Evolutionary conservation across 1,140 invertebrate genomes (phyloP), one percentile per base, ranked within the genome.

Genomic region (Bombus sylvicola): DNA sequence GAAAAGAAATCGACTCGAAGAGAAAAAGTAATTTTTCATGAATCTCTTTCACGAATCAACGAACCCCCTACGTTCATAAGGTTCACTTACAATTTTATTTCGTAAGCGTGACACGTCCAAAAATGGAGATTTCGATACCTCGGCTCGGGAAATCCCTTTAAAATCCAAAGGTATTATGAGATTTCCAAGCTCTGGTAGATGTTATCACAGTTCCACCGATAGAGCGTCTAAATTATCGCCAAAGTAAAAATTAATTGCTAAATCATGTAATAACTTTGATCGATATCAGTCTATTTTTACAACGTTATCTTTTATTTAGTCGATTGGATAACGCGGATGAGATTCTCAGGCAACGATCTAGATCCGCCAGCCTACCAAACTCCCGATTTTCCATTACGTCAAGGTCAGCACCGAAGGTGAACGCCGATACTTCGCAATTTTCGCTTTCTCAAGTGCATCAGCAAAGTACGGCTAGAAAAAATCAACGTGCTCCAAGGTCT

Each of bases 301-400:
- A 68, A 28, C 10, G 28, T 39, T 22, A 8, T 31, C 41, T 18
- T n/a, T 12, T 1, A 41, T 68, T 1, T 47, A 83, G 68, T 71
- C 69, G 81, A 37, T 31, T 69, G 10, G 77, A 86, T 69, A 88
- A 59, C 31, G n/a, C 37, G 2, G 88, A 82, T 34, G 90, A 76
- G 57, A 71, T 85, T 31, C 41, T 75, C 31, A 86, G 88, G 71
- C 75, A 83, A 57, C 89, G 92, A 62, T 90, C 94, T 12, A 93
- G 91, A 87, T 94, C 93, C 5, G 89, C 92, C 0, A 93, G 91
- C 89, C 87, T 89, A 39, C 81, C 92, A 1, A 83, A 82, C 37
- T 62, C 75, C 8, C 69, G 84, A 37, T 69, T 88, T 0, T 53
- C 72, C 37, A 5, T 81, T 1, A 25, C 22, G 2, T 68, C 66